Conservation (phyloP, 2,113 vertebrate genomes). For the Toxotes chatareus region DNA sequence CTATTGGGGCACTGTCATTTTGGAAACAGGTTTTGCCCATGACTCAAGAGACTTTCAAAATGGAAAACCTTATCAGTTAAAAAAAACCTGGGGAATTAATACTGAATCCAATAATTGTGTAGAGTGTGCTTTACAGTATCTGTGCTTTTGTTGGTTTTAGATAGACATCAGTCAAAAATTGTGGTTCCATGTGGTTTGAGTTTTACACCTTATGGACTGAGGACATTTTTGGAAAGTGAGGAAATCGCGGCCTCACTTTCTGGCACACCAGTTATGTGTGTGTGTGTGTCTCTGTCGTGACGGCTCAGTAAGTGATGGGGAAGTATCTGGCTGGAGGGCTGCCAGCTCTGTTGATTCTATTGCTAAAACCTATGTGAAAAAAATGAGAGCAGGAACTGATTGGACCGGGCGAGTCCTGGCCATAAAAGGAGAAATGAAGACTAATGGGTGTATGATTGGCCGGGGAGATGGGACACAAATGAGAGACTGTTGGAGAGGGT, state of each 20-base stretch:
- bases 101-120: too few relatives aligned
- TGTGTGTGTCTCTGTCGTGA: conserved; percentile 5
- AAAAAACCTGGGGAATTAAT: too few relatives aligned
- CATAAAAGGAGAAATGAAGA: conserved; percentile 75
- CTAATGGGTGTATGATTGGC: conserved; percentile 77
- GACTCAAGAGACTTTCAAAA: too few relatives aligned
- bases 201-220: too few relatives aligned
- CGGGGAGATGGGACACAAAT: conserved; percentile 71
- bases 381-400: conserved; percentile 69
- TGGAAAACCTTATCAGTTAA: too few relatives aligned
- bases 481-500: conserved; percentile 37
- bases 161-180: not conserved
- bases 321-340: conserved; percentile 57
- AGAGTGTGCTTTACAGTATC: too few relatives aligned
- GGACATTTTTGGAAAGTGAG: too few relatives aligned
- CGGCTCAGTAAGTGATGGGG: conserved; percentile 55
- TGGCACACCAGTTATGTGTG: not conserved
- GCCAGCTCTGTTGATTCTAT: conserved; percentile 62
- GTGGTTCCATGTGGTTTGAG: not conserved
- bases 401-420: conserved; percentile 47
- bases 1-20: too few relatives aligned
- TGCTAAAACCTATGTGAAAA: conserved; percentile 74
- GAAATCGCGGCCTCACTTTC: too few relatives aligned
- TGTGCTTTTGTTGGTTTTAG: not conserved
- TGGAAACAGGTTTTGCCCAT: too few relatives aligned